Evolutionary conservation across 2,797 vertebrate species (phyloP), one percentile per base, ranked within the genome.

Genomic region (Leptoclinus maculatus): DNA sequence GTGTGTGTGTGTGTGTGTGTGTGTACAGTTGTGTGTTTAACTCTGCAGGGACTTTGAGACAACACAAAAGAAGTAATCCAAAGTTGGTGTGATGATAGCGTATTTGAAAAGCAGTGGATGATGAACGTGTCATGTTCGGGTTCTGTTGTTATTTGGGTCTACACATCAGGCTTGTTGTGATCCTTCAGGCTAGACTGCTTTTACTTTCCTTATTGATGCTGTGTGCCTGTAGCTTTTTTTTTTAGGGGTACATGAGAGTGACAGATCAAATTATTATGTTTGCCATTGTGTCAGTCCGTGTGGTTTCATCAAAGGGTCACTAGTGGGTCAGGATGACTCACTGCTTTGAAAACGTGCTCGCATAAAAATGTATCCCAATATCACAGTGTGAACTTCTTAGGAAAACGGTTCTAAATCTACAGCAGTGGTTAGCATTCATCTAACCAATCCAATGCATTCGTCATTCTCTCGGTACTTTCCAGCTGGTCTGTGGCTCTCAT

Each of bases 1-100:
- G 14, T 39, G 62, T 64, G 59, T 43, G 41, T 51, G 57, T 71
- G 16, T 70, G 60, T 59, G 58, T 62, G 13, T 64, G 57, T 64
- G 56, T 74, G 13, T 76, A 54, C 2, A 36, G 53, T 14, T 71
- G 16, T 27, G 53, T 39, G 39, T 72, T 27, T 78, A 64, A 64
- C 36, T 66, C 54, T 66, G 63, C 60, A 68, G 71, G 66, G 63
- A 79, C 27, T 68, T 25, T 34, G 12, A 58, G 27, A 34, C 0
- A 34, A 29, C 14, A 63, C 73, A 72, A 78, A 70, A 69, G 49
- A 74, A 80, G 53, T 56, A 19, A 65, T 75, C 59, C 62, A 5
- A 60, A 58, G n/a, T 74, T 29, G 39, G 25, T 79, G 32, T 78
- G 41, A 76, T 74, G 29, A 68, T 13, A 27, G 53, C 27, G 19